phyloP scores from a whole-genome alignment of 2,888 invertebrate genomes.

The Amiota communis region DNA sequence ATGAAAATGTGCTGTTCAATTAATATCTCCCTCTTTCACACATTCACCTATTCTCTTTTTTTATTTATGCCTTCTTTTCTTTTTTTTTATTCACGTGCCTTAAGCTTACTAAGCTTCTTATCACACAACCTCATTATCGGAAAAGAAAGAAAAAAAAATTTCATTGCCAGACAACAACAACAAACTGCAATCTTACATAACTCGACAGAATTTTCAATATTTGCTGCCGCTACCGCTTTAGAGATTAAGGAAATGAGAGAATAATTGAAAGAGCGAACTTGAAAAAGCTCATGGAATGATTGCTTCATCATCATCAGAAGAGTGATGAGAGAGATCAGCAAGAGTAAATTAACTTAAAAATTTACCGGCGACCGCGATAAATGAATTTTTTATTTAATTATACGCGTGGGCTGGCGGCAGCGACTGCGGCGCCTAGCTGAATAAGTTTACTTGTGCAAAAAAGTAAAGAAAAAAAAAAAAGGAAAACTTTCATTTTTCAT shows the following conservation, averaged over 20 bases:
- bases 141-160: background rate
- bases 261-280: background rate
- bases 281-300: background rate
- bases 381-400: background rate
- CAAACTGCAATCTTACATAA: background rate
- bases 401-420: slow-evolving; percentile 25
- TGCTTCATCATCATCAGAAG: background rate
- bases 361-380: slow-evolving; percentile 3
- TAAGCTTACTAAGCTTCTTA: background rate
- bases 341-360: background rate
- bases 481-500: slow-evolving; percentile 24
- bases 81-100: background rate
- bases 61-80: background rate
- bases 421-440: background rate
- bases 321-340: background rate
- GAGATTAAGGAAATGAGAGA: slow-evolving; percentile 7
- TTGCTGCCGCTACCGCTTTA: slow-evolving; percentile 5
- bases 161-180: background rate
- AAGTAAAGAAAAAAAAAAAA: slow-evolving; percentile 17
- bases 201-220: background rate
- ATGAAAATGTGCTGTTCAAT: background rate
- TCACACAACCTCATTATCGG: no score
- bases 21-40: no score
- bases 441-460: slow-evolving; percentile 32
- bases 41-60: no score